phyloP scores from a whole-genome alignment of 1,140 invertebrate species.

The Stenopsyche tienmushanensis region DNA sequence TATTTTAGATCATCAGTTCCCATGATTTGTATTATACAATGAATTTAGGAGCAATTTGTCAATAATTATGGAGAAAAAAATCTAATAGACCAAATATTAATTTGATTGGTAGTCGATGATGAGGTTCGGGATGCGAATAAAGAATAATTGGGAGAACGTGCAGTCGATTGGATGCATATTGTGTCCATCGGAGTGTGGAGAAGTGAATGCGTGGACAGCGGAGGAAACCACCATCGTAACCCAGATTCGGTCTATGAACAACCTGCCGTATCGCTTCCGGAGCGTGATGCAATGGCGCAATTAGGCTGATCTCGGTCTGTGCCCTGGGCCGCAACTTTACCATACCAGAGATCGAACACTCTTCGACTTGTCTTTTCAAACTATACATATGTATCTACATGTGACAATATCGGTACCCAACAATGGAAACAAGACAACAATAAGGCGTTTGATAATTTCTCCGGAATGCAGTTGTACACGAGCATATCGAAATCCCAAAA shows the following conservation, averaged over 20 bases:
- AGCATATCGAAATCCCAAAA: too few relatives aligned
- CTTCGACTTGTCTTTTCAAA: not conserved
- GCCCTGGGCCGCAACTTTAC: not conserved
- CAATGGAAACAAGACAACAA: not conserved
- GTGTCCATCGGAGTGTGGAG: not conserved
- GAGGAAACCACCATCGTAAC: constrained; percentile 9
- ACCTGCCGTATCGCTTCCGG: constrained; percentile 12
- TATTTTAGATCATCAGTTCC: too few relatives aligned
- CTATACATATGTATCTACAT: not conserved
- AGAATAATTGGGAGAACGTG: not conserved
- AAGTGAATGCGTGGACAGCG: constrained; percentile 1
- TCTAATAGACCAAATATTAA: too few relatives aligned
- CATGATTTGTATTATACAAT: too few relatives aligned
- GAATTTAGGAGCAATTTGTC: too few relatives aligned
- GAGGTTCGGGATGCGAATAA: too few relatives aligned
- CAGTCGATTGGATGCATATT: not conserved
- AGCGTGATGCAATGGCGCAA: constrained; percentile 1
- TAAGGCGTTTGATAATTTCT: not conserved
- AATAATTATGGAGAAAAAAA: too few relatives aligned
- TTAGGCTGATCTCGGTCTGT: too few relatives aligned
- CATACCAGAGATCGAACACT: not conserved
- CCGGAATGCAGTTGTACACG: too few relatives aligned
- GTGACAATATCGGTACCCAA: not conserved
- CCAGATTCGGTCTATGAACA: constrained; percentile 5
- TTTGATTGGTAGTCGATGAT: too few relatives aligned